Conservation (phyloP, 2,888 invertebrate genomes). For the Bellardia pandia region DNA sequence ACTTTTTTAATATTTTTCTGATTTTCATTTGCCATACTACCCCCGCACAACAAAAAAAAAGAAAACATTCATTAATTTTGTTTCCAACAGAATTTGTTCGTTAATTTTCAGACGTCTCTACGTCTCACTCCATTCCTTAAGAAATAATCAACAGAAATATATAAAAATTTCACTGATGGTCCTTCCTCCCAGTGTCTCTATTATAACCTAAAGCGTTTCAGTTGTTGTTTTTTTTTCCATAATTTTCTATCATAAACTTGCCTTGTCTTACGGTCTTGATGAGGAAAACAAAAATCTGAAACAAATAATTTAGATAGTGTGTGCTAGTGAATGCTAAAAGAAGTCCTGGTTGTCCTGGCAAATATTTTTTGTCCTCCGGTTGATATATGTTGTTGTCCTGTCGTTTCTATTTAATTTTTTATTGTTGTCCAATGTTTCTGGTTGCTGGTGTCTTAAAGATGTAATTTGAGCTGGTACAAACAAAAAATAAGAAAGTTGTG, state of each 20-base stretch:
- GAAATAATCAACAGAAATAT: conserved; percentile 14
- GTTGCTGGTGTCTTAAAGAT: conserved; percentile 67
- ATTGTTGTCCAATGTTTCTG: conserved; percentile 65
- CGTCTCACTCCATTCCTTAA: conserved; percentile 17
- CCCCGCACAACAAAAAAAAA: background rate
- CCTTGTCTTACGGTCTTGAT: conserved; percentile 51
- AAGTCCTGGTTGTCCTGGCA: conserved; percentile 55
- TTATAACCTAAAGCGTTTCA: conserved; percentile 58
- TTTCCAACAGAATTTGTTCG: conserved; percentile 62
- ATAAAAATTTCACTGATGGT: conserved; percentile 12
- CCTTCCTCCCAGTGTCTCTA: background rate
- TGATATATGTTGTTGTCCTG: conserved; percentile 54
- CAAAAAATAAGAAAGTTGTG: conserved; percentile 33
- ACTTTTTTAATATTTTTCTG: conserved; percentile 29
- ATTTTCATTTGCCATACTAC: conserved; percentile 55
- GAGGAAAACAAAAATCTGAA: conserved; percentile 9
- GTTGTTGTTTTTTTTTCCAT: conserved; percentile 29
- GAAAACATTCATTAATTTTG: conserved; percentile 65
- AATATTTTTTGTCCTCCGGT: background rate
- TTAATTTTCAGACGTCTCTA: conserved; percentile 67
- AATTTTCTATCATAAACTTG: conserved; percentile 66
- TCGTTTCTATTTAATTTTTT: conserved; percentile 62
- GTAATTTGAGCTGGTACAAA: conserved; percentile 64
- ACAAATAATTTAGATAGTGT: conserved; percentile 45
- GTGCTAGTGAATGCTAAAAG: background rate